phyloP scores from a whole-genome alignment of 2,113 vertebrate species.

The Silurus asotus region DNA sequence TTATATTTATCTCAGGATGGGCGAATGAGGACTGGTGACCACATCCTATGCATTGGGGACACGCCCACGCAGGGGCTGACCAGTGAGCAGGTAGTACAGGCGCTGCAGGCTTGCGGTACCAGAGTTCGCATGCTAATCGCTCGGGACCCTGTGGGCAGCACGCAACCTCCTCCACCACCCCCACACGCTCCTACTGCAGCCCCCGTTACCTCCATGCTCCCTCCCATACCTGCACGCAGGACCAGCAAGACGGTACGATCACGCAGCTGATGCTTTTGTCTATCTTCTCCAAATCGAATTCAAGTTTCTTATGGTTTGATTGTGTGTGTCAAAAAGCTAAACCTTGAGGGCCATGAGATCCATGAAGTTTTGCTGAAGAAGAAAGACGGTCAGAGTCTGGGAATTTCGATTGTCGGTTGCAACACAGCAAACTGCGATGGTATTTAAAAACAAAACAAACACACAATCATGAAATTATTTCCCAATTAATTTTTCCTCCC shows the following conservation, averaged over 20 bases:
- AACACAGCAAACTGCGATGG: conserved; percentile 77
- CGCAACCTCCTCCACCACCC: conserved; percentile 49
- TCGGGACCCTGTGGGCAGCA: conserved; percentile 73
- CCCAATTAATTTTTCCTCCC: neutral
- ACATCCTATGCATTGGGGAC: conserved; percentile 89
- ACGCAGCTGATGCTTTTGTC: neutral
- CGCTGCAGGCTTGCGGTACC: conserved; percentile 88
- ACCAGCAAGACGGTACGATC: conserved; percentile 62
- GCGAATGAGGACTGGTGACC: conserved; percentile 86
- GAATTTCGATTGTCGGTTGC: conserved; percentile 92
- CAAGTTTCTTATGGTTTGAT: neutral
- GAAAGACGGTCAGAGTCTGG: conserved; percentile 90
- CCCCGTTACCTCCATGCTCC: conserved; percentile 72
- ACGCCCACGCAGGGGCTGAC: conserved; percentile 86
- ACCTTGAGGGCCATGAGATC: conserved; percentile 77
- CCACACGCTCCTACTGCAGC: conserved; percentile 75
- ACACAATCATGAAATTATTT: neutral
- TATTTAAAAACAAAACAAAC: conserved; percentile 58
- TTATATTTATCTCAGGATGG: conserved; percentile 80
- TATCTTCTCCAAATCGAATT: neutral
- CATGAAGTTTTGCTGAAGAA: conserved; percentile 84
- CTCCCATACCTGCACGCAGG: conserved; percentile 50
- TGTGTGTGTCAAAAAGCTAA: conserved; percentile 69
- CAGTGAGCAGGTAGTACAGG: conserved; percentile 92
- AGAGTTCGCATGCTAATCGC: conserved; percentile 87